Evolutionary conservation across 2,888 invertebrate genomes (phyloP).

Genomic region (Ryuthela nishihirai): DNA sequence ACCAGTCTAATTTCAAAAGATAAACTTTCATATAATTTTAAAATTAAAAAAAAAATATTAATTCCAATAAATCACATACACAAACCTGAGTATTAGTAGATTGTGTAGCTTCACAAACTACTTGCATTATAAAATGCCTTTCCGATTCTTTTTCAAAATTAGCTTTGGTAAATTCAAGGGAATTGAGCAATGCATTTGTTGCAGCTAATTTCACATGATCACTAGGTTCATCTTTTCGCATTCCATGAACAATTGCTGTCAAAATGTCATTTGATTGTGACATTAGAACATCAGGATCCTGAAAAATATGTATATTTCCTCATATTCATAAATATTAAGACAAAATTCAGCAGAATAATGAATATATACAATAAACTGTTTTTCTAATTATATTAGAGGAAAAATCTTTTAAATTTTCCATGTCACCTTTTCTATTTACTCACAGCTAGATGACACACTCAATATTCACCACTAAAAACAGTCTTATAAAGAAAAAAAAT

Average conservation of each 20-base stretch:
- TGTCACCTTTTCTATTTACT: too few relatives aligned
- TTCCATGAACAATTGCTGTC: slow-evolving; percentile 98
- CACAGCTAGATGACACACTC: too few relatives aligned
- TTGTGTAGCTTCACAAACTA: slow-evolving; percentile 96
- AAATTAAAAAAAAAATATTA: background rate
- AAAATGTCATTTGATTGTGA: slow-evolving; percentile 92
- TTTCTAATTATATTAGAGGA: too few relatives aligned
- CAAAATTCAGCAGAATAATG: slow-evolving; percentile 2
- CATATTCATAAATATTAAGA: background rate
- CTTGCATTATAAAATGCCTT: slow-evolving; percentile 98
- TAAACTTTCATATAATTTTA: background rate
- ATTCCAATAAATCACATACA: background rate
- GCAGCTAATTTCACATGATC: slow-evolving; percentile 93
- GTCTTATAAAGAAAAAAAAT: too few relatives aligned
- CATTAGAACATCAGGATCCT: slow-evolving; percentile 79
- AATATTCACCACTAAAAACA: too few relatives aligned
- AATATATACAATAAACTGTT: background rate
- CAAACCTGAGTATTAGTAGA: slow-evolving; percentile 50
- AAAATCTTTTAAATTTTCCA: too few relatives aligned
- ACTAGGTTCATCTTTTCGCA: slow-evolving; percentile 87
- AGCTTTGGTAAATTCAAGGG: slow-evolving; percentile 95
- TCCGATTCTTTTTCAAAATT: slow-evolving; percentile 98
- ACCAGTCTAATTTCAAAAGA: background rate
- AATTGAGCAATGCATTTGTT: slow-evolving; percentile 93
- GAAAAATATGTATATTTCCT: background rate